phyloP scores from a whole-genome alignment of 2,797 vertebrate genomes.

The Scleropages formosus region DNA sequence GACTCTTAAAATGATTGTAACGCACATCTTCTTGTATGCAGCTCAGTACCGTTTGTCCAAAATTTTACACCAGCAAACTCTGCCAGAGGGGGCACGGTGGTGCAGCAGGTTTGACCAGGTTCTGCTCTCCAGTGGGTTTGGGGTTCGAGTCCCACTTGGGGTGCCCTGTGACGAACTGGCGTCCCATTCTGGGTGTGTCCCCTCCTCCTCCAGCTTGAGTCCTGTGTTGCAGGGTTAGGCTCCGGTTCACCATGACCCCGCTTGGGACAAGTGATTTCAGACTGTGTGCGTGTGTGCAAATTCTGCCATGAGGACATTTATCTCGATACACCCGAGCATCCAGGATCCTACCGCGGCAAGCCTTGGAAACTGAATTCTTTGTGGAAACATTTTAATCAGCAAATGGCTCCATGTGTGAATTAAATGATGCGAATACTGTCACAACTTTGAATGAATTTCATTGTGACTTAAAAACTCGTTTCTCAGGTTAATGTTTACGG shows the following conservation, averaged over 20 bases:
- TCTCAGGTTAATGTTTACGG: constrained; percentile 1
- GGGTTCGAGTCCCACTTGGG: too few species aligned
- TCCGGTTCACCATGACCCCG: too few species aligned
- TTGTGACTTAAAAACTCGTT: background rate
- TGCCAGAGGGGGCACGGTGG: too few species aligned
- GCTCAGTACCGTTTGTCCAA: too few species aligned
- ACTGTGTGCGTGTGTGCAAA: constrained; percentile 20
- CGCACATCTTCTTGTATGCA: background rate
- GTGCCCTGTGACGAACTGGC: too few species aligned
- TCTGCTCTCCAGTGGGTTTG: too few species aligned
- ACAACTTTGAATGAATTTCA: background rate
- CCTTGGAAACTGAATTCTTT: background rate
- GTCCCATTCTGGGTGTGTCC: constrained; percentile 9
- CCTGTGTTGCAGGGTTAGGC: too few species aligned
- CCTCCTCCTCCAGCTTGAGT: too few species aligned
- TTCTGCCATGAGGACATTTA: background rate
- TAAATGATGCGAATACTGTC: background rate
- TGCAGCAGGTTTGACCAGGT: too few species aligned
- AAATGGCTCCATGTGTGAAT: constrained; percentile 9
- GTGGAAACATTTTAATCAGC: background rate
- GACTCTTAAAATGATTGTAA: background rate
- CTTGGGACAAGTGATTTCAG: too few species aligned
- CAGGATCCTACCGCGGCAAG: constrained; percentile 1
- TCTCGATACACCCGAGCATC: constrained; percentile 4
- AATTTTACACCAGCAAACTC: too few species aligned